Percentiles rank a stretch among this genome's conserved stretches.
Evolutionary conservation across 2,113 vertebrate species (phyloP).

Genomic region (Sarotherodon lohbergeri): DNA sequence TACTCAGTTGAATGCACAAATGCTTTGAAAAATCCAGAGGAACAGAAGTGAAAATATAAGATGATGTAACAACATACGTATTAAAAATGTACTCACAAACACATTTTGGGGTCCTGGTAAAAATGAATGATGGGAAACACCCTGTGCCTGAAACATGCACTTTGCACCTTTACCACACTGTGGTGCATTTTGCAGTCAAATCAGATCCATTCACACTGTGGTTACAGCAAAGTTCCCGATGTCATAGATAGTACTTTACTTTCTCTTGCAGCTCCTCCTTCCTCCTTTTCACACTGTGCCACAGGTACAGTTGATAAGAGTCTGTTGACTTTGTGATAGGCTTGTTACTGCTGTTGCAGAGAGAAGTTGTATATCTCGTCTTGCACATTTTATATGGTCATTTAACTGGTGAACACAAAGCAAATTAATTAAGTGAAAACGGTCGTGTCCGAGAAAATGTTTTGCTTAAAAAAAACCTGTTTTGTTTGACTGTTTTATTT

Average conservation of each 20-base stretch:
- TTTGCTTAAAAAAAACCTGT: not conserved
- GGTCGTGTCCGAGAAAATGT: not conserved
- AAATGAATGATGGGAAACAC: not conserved
- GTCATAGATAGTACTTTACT: constrained; percentile 26
- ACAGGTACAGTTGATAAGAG: constrained; percentile 16
- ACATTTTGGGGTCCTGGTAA: not conserved
- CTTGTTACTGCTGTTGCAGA: not conserved
- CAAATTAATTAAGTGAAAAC: not conserved
- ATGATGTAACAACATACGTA: not conserved
- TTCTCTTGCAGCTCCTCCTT: constrained; percentile 18
- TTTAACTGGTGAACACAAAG: constrained; percentile 10
- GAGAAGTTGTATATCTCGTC: constrained; percentile 16
- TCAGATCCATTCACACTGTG: not conserved
- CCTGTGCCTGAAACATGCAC: not conserved
- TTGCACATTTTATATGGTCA: constrained; percentile 6
- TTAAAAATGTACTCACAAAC: not conserved
- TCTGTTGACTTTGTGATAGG: constrained; percentile 35
- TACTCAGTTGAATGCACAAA: not conserved
- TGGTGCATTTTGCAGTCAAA: not conserved
- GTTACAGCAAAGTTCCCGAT: constrained; percentile 16
- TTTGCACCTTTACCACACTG: not conserved
- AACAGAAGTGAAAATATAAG: not conserved
- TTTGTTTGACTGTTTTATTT: not conserved
- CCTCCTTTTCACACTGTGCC: constrained; percentile 19
- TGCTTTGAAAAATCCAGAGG: not conserved